Conservation (phyloP, 2,888 invertebrate species). For the Chymomyza amoena region DNA sequence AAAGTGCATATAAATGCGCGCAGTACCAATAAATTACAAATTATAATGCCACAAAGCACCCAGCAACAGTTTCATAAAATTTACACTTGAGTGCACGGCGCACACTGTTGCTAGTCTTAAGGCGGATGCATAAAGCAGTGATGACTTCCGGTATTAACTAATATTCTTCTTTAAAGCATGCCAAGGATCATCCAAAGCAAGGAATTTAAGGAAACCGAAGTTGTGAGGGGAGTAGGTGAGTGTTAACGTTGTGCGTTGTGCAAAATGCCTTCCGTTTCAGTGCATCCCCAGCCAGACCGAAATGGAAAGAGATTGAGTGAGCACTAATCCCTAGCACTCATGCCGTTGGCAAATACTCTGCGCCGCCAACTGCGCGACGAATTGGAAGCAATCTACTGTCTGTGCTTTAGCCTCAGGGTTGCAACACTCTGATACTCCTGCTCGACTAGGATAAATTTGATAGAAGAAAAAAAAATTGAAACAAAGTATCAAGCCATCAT, state of each 20-base stretch:
- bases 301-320: slow-evolving; percentile 25
- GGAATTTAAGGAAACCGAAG: slow-evolving; percentile 14
- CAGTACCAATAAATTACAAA: slow-evolving; percentile 67
- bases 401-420: slow-evolving; percentile 27
- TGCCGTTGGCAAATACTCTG: slow-evolving; percentile 72
- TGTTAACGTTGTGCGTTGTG: slow-evolving; percentile 33
- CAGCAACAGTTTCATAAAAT: slow-evolving; percentile 64
- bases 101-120: slow-evolving; percentile 12
- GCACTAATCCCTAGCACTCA: slow-evolving; percentile 69
- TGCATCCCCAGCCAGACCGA: slow-evolving; percentile 14
- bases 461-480: slow-evolving; percentile 53
- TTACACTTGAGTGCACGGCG: slow-evolving; percentile 61
- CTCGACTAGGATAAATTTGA: not conserved
- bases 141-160: slow-evolving; percentile 75
- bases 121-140: slow-evolving; percentile 72
- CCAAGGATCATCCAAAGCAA: slow-evolving; percentile 36
- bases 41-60: slow-evolving; percentile 50
- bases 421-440: not conserved
- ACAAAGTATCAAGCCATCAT: slow-evolving; percentile 63
- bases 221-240: slow-evolving; percentile 47
- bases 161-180: slow-evolving; percentile 36
- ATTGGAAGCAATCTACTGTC: slow-evolving; percentile 74
- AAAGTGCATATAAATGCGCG: slow-evolving; percentile 66
- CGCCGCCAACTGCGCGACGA: slow-evolving; percentile 73
- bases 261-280: slow-evolving; percentile 48